Evolutionary conservation across 64 coral and sea anemone genomes (phyloP), one percentile per base, ranked within the genome.

Genomic region (Stylophora pistillata): DNA sequence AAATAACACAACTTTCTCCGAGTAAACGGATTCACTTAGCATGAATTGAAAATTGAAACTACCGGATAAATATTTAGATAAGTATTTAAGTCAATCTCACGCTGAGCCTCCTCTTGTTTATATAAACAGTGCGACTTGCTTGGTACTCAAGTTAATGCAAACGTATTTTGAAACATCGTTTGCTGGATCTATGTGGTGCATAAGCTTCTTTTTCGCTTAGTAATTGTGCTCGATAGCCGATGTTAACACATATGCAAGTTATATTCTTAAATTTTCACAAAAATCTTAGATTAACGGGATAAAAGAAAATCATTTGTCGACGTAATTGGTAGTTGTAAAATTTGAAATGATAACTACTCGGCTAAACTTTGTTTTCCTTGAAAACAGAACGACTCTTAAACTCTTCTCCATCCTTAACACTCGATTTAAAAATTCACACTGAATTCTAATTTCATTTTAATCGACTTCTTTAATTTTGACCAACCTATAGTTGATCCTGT

Each of bases 61-160:
- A 21, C 75, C 27, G 53, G 56, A 78, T 56, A 78, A 78, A 78
- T 78, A 78, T 78, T 56, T 78, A 53, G 20, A 57, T 21, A 78
- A 78, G 75, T 25, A 53, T 78, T 78, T 78, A 10, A 57, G 56
- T 52, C 11, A 18, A 78, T 56, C 21, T 56, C n/a, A n/a, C n/a
- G n/a, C 9, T 27, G 56, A 78, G 56, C 75, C 55, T 11, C 25
- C 23, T 68, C 26, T 25, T 68, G 64, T 68, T n/a, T 68, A 11
- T 21, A 68, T 68, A 68, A 68, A 68, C 64, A 25, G 23, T 11
- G 21, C 64, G n/a, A 25, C 12, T 68, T 26, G 25, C 25, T 28
- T 28, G 21, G 20, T n/a, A 68, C 21, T 26, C 64, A 68, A 4
- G 37, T 4, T 47, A 47, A 47, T 47, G 37, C 37, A 47, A 47